Evolutionary conservation across 2,888 invertebrate species (phyloP), one percentile per base, ranked within the genome.

Genomic region (Micropterix aruncella): DNA sequence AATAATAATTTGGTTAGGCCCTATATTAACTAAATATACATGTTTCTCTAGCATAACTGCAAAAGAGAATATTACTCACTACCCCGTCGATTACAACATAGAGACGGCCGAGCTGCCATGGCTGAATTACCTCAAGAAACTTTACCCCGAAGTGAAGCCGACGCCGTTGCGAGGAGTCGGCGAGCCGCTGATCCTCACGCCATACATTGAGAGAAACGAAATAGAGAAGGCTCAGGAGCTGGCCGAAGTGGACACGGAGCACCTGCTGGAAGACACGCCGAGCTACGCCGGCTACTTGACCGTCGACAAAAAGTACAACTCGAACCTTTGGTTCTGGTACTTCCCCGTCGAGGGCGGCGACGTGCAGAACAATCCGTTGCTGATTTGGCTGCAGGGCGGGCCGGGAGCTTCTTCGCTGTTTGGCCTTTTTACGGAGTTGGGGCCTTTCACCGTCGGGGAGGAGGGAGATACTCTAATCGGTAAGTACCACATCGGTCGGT

Each of bases 281-380:
- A 71, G 71, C 48, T 70, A 70, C 49, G 63, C 71, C 9, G 57
- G 57, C 9, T 58, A 55, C 46, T 47, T 58, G 42, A 83, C 88
- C 50, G 89, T 90, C 1, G 80, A 90, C 60, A 80, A 85, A 58
- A 65, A 74, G 42, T 80, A 74, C 58, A 77, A 84, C 56, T 82
- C 87, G 4, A 88, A 90, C 58, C 66, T 86, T 50, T 89, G 84
- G 70, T 88, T 89, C 63, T 89, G 88, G 88, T 89, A 84, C 58
- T 85, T 89, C 61, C 86, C 86, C 0, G 79, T 84, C 0, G 63
- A 74, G 51, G 66, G 63, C 7, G 57, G 68, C 54, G 58, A 66
- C 1, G 60, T 70, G 5, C 66, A 68, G 40, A 62, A 68, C 4
- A 73, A 73, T 9, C 76, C 76, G 1, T 67, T 75, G 61, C 64